Evolutionary conservation across 1,140 invertebrate genomes (phyloP).

Genomic region (Rhyacophila brunnea): DNA sequence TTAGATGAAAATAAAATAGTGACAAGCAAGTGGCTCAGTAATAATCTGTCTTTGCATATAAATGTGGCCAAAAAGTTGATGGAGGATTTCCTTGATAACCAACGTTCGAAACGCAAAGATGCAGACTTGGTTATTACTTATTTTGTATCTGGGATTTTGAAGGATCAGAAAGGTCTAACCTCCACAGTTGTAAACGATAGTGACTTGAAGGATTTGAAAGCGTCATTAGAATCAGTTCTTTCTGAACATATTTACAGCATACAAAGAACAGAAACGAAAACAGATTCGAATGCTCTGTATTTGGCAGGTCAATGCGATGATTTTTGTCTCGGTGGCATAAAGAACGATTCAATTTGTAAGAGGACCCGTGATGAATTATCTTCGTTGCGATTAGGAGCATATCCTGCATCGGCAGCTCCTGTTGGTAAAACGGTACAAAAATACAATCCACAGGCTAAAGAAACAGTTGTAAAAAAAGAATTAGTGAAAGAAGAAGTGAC

Average conservation of each 20-base stretch:
- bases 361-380: constrained; percentile 5
- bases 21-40: constrained; percentile 19
- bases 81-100: constrained; percentile 6
- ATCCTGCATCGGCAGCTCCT: constrained; percentile 1
- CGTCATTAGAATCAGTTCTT: constrained; percentile 11
- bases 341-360: constrained; percentile 1
- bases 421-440: not conserved
- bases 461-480: constrained; percentile 14
- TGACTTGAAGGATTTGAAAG: constrained; percentile 11
- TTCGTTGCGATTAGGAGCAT: constrained; percentile 2
- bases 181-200: constrained; percentile 8
- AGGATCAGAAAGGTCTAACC: constrained; percentile 1
- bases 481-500: not conserved
- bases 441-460: not conserved
- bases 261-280: constrained; percentile 1
- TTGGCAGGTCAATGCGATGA: constrained; percentile 15
- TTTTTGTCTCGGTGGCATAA: constrained; percentile 7
- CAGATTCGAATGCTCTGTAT: constrained; percentile 5
- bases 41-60: constrained; percentile 17
- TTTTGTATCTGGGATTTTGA: constrained; percentile 12
- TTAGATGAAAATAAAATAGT: constrained; percentile 21
- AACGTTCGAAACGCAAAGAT: constrained; percentile 4
- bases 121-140: constrained; percentile 3
- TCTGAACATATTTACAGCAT: constrained; percentile 23
- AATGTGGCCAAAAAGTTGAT: constrained; percentile 7